Base-by-base conservation (phyloP, 2,888 invertebrate species). In the Germaria angustata region DNA sequence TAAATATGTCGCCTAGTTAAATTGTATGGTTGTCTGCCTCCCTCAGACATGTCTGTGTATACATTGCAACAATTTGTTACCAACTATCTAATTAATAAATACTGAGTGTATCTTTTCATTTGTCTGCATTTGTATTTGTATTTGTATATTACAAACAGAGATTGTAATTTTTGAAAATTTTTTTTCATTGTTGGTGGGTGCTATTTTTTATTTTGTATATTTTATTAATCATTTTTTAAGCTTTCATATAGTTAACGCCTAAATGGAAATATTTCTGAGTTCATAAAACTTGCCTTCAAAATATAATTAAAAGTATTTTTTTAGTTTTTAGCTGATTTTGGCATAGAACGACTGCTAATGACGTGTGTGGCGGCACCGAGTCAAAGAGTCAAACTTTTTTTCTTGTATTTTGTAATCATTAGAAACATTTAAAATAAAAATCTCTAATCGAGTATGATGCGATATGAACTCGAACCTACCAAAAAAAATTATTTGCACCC, bases 1-100 rank as follows among this genome's bases (percentile, higher is more conserved):
- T 78, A 73, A 81, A 68, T 63, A 13, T 73, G 55, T 73, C 65
- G 51, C 76, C 34, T 57, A 49, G 63, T 65, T 69, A 34, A 69
- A 61, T n/a, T 41, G 22, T 61, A 69, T 57, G 39, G n/a, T 24
- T 80, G 34, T 51, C 34, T 46, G 24, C 17, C 4, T 17, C 24
- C 53, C 34, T 51, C 15, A 41, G 32, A 44, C 24, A 17, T 34
- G 53, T 46, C 46, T 61, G 13, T n/a, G 20, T 13, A 22, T 46
- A n/a, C 24, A 32, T 15, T 55, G 17, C 34, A 44, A 53, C 22
- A 8, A 59, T 46, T 53, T 65, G 20, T 55, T 66, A 28, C 22
- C 57, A 49, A 68, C 53, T 46, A 44, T 28, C 15, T 32, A 28
- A 28, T 49, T n/a, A 49, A 59, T 24, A 46, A 9, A 6, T 44